Evolutionary conservation across 1,140 invertebrate genomes (phyloP).

Genomic region (Charaxes varanes): DNA sequence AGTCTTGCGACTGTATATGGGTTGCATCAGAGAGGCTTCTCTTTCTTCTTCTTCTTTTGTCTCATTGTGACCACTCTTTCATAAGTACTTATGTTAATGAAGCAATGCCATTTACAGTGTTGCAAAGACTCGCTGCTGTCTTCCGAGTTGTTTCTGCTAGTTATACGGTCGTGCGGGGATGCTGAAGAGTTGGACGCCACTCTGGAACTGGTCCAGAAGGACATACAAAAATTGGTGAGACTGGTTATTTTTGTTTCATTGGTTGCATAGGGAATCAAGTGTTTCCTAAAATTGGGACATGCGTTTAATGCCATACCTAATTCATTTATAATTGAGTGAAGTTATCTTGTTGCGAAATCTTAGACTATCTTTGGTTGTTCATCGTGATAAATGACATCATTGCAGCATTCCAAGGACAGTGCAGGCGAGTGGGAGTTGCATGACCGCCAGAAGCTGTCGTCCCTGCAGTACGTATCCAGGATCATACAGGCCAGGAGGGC

Average conservation of each 20-base stretch:
- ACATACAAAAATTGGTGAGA: constrained; percentile 84
- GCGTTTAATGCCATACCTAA: too few relatives aligned
- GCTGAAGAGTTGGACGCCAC: constrained; percentile 88
- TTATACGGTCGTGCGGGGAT: constrained; percentile 85
- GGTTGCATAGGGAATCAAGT: not conserved
- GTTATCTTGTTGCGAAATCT: too few relatives aligned
- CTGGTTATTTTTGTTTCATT: not conserved
- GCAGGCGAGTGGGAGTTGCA: constrained; percentile 88
- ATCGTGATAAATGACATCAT: not conserved
- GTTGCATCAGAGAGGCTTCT: too few relatives aligned
- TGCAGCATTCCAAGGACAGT: constrained; percentile 85
- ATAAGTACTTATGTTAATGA: too few relatives aligned
- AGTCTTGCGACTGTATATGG: too few relatives aligned
- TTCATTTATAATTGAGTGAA: too few relatives aligned
- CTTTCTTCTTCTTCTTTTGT: too few relatives aligned
- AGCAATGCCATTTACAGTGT: constrained; percentile 75
- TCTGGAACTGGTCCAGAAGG: constrained; percentile 84
- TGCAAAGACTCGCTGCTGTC: constrained; percentile 82
- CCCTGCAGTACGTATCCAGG: constrained; percentile 86
- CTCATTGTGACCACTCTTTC: too few relatives aligned
- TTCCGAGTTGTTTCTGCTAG: constrained; percentile 88
- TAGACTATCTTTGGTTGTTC: too few relatives aligned
- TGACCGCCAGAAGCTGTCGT: constrained; percentile 93
- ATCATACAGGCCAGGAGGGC: constrained; percentile 71
- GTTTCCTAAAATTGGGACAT: not conserved